Base-by-base conservation (phyloP, 2,113 vertebrate species). In the Anser brachyrhynchus region DNA sequence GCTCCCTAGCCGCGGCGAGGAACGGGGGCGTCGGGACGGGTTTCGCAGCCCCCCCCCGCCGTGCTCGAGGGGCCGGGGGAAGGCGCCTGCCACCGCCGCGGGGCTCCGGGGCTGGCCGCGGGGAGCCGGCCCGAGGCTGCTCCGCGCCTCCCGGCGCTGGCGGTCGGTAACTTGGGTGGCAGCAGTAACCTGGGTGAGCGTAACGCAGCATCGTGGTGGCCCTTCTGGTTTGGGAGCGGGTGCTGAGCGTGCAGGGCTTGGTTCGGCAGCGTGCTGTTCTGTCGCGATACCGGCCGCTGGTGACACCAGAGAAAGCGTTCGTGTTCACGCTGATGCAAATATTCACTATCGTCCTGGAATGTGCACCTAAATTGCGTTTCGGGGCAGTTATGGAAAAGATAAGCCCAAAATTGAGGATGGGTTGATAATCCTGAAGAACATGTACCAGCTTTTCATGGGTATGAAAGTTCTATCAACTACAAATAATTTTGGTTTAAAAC, bases 281-380 rank as follows among this genome's bases (percentile, higher is more conserved):
- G 20, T 23, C 3, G 18, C 2, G 35, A 5, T 28, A 4, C 13
- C 3, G 28, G 39, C 41, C 17, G 28, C 54, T 6, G 46, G 28
- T 10, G 33, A 39, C 31, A 18, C 18, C 17, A 2, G 16, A 5
- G 58, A 5, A 2, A 2, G 15, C 11, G 1, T 11, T 57, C 17
- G 2, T 28, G 29, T 41, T 29, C 61, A 54, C 10, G 0, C 20
- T 44, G 19, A 5, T 14, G 44, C 13, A 57, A 33, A 33, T 33
- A 8, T 3, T 9, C n/a, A 10, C 31, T 8, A 2, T 5, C 31
- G 14, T 14, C 12, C 58, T 35, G 14, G 37, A 21, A 7, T 7
- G 13, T 1, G 13, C 41, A 10, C 28, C 17, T 17, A 6, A 28
- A 59, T 14, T 3, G 5, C 43, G n/a, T 55, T 37, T 9, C 1